A percentile compares a stretch with the other conserved stretches of the same genome.
phyloP scores from a whole-genome alignment of 1,140 invertebrate species.

The Euura lappo region DNA sequence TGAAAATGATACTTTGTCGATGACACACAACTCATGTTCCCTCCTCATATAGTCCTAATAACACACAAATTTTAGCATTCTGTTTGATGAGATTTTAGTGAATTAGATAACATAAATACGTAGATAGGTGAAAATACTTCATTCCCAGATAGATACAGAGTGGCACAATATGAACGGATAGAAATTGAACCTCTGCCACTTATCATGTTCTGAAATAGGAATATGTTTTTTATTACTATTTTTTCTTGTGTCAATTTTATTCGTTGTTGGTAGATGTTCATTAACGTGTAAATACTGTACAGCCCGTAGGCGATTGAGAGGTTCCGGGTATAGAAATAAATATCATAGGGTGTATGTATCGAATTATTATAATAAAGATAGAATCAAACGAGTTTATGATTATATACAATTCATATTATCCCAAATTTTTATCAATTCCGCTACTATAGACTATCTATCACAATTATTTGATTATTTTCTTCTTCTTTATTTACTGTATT shows the following conservation, averaged over 20 bases:
- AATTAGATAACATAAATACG: too few species aligned
- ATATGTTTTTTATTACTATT: neutral
- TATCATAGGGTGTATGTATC: neutral
- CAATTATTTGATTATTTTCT: neutral
- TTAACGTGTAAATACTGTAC: neutral
- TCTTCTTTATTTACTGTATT: too few species aligned
- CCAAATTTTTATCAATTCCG: too few species aligned
- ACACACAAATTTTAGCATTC: too few species aligned
- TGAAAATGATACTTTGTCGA: too few species aligned
- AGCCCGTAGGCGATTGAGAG: neutral
- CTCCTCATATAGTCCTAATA: too few species aligned
- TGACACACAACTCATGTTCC: too few species aligned
- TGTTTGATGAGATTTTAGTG: too few species aligned
- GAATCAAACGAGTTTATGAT: neutral
- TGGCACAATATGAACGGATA: too few species aligned
- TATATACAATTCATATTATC: too few species aligned
- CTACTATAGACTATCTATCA: neutral
- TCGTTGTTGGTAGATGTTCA: neutral
- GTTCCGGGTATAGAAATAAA: neutral
- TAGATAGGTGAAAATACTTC: too few species aligned
- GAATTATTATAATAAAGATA: neutral
- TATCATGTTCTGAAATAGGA: neutral
- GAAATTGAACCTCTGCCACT: neutral
- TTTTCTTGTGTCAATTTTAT: neutral
- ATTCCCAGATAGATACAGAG: too few species aligned